phyloP scores from a whole-genome alignment of 2,888 invertebrate species.

The Dichetophora obliterata region DNA sequence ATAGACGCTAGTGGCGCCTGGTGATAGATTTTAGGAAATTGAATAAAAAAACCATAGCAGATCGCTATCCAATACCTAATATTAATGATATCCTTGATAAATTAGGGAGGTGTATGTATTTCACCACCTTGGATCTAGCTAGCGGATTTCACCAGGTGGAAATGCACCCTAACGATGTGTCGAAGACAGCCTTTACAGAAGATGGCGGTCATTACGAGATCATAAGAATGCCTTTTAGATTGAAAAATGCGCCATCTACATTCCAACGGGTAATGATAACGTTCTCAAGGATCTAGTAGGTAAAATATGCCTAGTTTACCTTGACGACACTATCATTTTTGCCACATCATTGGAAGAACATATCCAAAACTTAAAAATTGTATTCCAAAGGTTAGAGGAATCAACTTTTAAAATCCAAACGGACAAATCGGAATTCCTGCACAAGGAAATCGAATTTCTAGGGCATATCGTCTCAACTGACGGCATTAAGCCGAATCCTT shows the following conservation, averaged over 20 bases:
- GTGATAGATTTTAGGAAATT: too few relatives aligned
- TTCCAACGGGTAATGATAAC: conserved; percentile 23
- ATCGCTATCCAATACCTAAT: conserved; percentile 27
- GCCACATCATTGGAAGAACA: conserved; percentile 14
- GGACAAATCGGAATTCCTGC: neutral
- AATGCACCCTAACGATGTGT: conserved; percentile 1
- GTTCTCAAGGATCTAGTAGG: neutral
- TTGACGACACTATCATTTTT: conserved; percentile 17
- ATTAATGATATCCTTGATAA: conserved; percentile 42
- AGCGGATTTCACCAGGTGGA: conserved; percentile 26
- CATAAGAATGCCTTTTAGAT: conserved; percentile 22
- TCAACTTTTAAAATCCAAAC: neutral
- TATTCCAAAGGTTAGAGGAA: neutral
- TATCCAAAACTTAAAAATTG: neutral
- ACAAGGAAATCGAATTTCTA: neutral
- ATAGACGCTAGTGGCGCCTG: too few relatives aligned
- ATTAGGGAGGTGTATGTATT: conserved; percentile 31
- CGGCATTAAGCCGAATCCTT: conserved; percentile 5
- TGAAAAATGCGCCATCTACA: conserved; percentile 15
- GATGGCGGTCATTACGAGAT: conserved; percentile 16
- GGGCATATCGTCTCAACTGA: neutral
- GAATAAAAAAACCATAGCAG: too few relatives aligned
- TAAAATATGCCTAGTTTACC: conserved; percentile 25
- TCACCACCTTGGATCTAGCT: conserved; percentile 17
- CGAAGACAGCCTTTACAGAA: conserved; percentile 13